phyloP scores from a whole-genome alignment of 2,888 invertebrate species.

The Phortica magna region DNA sequence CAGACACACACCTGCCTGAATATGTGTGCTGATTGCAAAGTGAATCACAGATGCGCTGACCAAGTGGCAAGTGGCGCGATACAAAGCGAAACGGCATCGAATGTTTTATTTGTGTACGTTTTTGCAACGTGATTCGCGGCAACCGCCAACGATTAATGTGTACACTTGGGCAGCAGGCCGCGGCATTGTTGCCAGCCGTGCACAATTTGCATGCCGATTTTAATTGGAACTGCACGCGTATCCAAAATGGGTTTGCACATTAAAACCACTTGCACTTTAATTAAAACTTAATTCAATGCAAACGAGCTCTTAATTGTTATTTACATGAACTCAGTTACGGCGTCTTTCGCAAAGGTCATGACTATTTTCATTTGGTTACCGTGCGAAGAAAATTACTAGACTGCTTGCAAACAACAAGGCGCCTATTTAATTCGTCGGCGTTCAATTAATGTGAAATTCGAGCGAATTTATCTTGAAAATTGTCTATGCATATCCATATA shows the following conservation, averaged over 20 bases:
- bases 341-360: neutral
- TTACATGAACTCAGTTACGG: neutral
- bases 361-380: neutral
- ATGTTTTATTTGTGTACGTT: neutral
- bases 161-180: neutral
- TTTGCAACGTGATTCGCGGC: neutral
- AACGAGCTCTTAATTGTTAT: slow-evolving; percentile 23
- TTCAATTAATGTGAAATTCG: too few species aligned
- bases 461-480: too few species aligned
- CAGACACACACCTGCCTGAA: slow-evolving; percentile 5
- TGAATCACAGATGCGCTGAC: slow-evolving; percentile 1
- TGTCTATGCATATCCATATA: too few species aligned
- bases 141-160: neutral
- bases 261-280: slow-evolving; percentile 17
- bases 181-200: neutral
- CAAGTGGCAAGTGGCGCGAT: neutral
- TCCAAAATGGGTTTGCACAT: neutral
- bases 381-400: too few species aligned
- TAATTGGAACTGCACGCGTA: slow-evolving; percentile 27
- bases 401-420: too few species aligned
- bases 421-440: too few species aligned
- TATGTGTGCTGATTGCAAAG: neutral
- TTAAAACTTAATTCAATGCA: slow-evolving; percentile 16
- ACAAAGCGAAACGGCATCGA: neutral
- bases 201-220: slow-evolving; percentile 17